A percentile compares a stretch with the other conserved stretches of the same genome.
Conservation (phyloP, 2,113 vertebrate species). For the Typhlomys cinereus region DNA sequence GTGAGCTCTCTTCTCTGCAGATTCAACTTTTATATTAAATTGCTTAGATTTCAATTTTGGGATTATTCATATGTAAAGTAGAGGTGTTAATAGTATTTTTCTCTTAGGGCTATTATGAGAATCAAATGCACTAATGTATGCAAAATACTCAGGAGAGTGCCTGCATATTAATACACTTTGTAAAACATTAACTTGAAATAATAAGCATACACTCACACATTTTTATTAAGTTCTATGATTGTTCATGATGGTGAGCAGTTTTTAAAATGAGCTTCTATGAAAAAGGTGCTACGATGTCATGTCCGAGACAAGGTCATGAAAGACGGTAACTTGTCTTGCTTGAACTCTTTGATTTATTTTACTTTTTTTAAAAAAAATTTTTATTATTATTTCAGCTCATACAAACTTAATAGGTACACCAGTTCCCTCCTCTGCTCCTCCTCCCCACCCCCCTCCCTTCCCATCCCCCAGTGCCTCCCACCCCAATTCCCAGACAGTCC, state of each 20-base stretch:
- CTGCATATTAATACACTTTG: not conserved
- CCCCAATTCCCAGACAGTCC: no score
- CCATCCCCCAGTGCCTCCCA: no score
- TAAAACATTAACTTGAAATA: slow-evolving; percentile 58
- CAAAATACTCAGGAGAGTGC: not conserved
- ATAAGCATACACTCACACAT: not conserved
- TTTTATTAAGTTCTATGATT: slow-evolving; percentile 19
- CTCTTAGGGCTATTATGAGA: not conserved
- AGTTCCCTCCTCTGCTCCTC: no score
- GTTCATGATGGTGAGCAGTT: not conserved
- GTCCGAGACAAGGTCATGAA: not conserved
- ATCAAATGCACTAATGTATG: not conserved
- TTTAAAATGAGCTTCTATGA: not conserved
- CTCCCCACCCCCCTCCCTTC: no score
- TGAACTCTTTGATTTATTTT: not conserved
- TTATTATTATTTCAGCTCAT: no score
- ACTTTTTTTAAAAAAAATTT: no score
- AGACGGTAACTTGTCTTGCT: not conserved
- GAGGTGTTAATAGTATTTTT: not conserved
- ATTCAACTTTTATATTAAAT: not conserved
- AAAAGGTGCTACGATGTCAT: not conserved
- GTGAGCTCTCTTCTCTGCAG: not conserved
- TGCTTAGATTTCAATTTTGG: slow-evolving; percentile 24
- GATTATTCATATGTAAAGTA: slow-evolving; percentile 36
- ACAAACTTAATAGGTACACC: no score